Evolutionary conservation across 2,113 vertebrate species (phyloP).

Genomic region (Lonchura striata): DNA sequence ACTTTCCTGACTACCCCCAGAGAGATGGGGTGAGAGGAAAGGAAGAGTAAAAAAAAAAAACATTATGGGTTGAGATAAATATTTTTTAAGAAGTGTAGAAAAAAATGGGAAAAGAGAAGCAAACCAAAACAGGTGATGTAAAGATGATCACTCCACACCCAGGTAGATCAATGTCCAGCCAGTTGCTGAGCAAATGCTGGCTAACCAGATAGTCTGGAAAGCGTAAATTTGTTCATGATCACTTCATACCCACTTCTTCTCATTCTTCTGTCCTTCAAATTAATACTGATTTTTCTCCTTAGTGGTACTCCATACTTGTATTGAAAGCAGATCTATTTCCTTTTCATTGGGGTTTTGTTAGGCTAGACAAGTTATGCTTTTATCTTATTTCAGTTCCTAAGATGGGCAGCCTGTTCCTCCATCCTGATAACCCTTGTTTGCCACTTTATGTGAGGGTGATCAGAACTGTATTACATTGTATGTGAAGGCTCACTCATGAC

Average conservation of each 20-base stretch:
- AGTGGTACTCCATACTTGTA: background rate
- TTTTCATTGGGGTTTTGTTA: background rate
- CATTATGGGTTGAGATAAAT: background rate
- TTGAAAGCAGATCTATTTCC: background rate
- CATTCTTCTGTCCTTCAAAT: background rate
- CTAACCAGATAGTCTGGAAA: background rate
- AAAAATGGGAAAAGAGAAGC: background rate
- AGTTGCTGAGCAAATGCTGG: background rate
- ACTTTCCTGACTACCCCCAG: fast-evolving
- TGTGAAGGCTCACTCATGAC: background rate
- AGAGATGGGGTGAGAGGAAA: background rate
- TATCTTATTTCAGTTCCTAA: background rate
- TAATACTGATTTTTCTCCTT: background rate
- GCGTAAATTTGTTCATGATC: background rate
- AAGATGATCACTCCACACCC: background rate
- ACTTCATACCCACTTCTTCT: background rate
- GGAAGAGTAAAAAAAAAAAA: background rate
- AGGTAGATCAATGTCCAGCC: fast-evolving
- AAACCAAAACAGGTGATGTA: background rate
- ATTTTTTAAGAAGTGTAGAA: background rate
- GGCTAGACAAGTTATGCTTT: background rate
- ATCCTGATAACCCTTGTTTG: background rate
- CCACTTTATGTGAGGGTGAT: background rate
- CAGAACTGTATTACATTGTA: background rate
- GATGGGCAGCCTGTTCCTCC: background rate